Base-by-base conservation (phyloP, 2,888 invertebrate genomes). In the Thereva nobilitata region DNA sequence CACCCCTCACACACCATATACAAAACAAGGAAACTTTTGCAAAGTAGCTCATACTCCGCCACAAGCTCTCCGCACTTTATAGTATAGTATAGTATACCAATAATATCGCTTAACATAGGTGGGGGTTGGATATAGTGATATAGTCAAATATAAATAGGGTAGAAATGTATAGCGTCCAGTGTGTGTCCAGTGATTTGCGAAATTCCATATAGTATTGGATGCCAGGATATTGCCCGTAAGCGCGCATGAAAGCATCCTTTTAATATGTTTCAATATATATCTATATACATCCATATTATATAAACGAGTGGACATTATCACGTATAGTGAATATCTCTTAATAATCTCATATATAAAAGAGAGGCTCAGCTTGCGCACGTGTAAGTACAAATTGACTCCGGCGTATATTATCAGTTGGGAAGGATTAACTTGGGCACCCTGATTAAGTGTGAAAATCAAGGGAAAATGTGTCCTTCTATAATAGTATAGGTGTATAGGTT, bases 371-470 rank as follows among this genome's bases (percentile, higher is more conserved):
- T 9, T 53, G 53, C 53, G 53, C 64, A 54, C 64, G 54, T 64
- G 64, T 64, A 47, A 54, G 47, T 53, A 64, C 54, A 64, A 64
- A 55, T 64, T 64, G 64, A 54, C 64, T 64, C 54, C 40, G 54
- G n/a, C 54, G 64, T 64, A 42, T 64, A 64, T 64, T 64, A 64
- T 64, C 64, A 45, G 23, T 54, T 42, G 38, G 38, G 54, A 45
- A 34, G 64, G 54, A 64, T 64, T 64, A 64, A 54, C 64, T 54
- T 9, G 54, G 54, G 44, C 54, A 45, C 47, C 34, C 45, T 45
- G 10, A 45, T 8, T 9, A 8, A 10, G 64, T 42, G 55, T 41
- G 41, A 55, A 55, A 42, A 42, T 42, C 9, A 9, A 42, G 42
- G 9, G 9, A 42, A 8, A 42, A 8, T 42, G 2, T 8, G 42